These are phyloP conservation scores for Tylochromis polylepis DNA, from an alignment of 2,113 vertebrate genomes.

Conservation along the genomic window DNA sequence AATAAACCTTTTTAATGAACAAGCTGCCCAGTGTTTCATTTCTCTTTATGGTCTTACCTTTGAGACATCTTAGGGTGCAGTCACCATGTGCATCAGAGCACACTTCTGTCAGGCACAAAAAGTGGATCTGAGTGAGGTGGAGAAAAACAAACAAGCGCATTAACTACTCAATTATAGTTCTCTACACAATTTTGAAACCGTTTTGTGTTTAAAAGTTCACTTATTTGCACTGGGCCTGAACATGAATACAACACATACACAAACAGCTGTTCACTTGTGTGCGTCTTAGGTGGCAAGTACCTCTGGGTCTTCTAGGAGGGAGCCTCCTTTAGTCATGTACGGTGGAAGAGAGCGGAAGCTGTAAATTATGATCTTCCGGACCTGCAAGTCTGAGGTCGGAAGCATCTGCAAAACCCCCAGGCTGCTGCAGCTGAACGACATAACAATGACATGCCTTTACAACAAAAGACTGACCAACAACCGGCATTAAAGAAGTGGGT, in stretches of 20 bases:
- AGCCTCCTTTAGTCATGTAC: background rate
- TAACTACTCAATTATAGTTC: accelerated
- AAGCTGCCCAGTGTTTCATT: background rate
- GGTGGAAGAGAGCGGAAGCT: slow-evolving; percentile 31
- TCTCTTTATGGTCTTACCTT: background rate
- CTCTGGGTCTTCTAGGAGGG: slow-evolving; percentile 18
- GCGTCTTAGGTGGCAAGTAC: background rate
- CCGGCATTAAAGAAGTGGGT: background rate
- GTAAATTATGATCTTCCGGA: slow-evolving; percentile 27
- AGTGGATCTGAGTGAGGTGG: slow-evolving; percentile 24
- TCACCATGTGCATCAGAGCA: slow-evolving; percentile 8
- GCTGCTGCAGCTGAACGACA: slow-evolving; percentile 36
- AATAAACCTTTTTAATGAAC: background rate
- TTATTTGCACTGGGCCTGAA: background rate
- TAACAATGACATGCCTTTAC: background rate
- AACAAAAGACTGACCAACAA: background rate
- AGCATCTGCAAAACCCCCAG: background rate
- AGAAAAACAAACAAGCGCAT: background rate
- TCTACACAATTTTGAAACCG: background rate
- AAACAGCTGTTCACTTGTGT: background rate
- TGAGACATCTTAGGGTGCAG: slow-evolving; percentile 29
- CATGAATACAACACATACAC: background rate
- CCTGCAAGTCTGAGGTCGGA: background rate
- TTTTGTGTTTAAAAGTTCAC: background rate
- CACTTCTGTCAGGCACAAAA: slow-evolving; percentile 33